Percentiles rank a stretch among this genome's conserved stretches.
Evolutionary conservation across 2,888 invertebrate species (phyloP).

Genomic region (Stenoptilia bipunctidactyla): DNA sequence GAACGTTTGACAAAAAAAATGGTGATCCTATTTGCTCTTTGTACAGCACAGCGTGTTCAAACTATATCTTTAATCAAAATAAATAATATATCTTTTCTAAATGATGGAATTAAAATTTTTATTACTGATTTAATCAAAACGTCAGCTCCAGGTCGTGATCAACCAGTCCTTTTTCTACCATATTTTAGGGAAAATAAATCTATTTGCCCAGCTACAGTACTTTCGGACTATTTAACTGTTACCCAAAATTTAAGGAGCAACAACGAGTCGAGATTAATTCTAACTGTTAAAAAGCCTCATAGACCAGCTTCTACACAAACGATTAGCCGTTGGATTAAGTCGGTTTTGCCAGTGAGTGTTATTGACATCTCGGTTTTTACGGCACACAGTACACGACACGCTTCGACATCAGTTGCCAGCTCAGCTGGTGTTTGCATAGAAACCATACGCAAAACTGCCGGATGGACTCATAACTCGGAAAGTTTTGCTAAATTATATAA

Average conservation of each 20-base stretch:
- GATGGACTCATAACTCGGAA: background rate
- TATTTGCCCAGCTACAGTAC: constrained; percentile 1
- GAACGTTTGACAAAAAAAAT: background rate
- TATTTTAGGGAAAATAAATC: too few species aligned
- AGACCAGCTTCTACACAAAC: too few species aligned
- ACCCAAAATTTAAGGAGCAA: background rate
- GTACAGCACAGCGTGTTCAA: too few species aligned
- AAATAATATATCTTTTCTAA: background rate
- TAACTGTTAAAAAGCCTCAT: background rate
- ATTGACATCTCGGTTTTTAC: background rate
- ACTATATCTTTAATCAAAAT: background rate
- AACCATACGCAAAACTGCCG: background rate
- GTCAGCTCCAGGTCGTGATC: background rate
- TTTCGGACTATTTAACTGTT: background rate
- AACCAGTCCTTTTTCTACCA: background rate
- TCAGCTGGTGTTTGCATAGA: background rate
- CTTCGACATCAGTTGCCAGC: background rate
- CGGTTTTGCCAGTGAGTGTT: background rate
- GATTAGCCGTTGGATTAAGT: background rate
- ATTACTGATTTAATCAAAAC: background rate
- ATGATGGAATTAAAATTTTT: background rate
- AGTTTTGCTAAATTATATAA: background rate
- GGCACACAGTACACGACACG: constrained; percentile 1
- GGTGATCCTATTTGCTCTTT: too few species aligned
- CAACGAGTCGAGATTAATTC: background rate